Conservation (phyloP, 2,888 invertebrate genomes). For the Morinoia aosen region DNA sequence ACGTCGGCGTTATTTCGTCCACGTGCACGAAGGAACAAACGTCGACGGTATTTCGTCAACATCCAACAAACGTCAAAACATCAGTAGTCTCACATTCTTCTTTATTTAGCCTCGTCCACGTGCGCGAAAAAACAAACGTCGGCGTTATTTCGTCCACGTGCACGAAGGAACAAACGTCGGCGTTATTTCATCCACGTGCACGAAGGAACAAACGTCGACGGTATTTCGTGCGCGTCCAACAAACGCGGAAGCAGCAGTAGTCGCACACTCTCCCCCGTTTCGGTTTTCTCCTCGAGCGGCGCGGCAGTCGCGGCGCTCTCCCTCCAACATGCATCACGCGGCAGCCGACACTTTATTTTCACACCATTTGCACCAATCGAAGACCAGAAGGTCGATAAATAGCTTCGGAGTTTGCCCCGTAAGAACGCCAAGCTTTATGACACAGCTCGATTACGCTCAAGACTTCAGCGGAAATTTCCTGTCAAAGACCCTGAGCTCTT, state of each 20-base stretch:
- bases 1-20: not conserved
- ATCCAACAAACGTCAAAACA: no score
- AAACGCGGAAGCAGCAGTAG: not conserved
- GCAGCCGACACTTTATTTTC: slow-evolving; percentile 10
- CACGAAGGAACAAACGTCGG: no score
- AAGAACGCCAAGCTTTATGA: slow-evolving; percentile 7
- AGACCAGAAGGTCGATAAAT: slow-evolving; percentile 46
- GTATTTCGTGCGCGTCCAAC: not conserved
- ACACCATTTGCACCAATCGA: slow-evolving; percentile 52
- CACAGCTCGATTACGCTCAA: slow-evolving; percentile 36
- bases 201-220: no score
- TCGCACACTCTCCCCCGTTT: not conserved
- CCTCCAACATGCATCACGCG: not conserved
- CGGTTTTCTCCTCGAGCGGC: not conserved
- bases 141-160: no score
- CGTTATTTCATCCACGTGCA: no score
- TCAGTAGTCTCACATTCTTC: no score
- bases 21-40: no score
- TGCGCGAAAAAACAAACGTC: no score
- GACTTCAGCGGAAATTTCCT: slow-evolving; percentile 45
- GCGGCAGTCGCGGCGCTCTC: not conserved
- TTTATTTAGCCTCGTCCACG: not conserved
- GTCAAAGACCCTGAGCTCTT: slow-evolving; percentile 9
- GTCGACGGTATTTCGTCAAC: no score
- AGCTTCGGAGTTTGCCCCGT: not conserved